Conservation (phyloP, 2,888 invertebrate species). For the Andrena marginata region DNA sequence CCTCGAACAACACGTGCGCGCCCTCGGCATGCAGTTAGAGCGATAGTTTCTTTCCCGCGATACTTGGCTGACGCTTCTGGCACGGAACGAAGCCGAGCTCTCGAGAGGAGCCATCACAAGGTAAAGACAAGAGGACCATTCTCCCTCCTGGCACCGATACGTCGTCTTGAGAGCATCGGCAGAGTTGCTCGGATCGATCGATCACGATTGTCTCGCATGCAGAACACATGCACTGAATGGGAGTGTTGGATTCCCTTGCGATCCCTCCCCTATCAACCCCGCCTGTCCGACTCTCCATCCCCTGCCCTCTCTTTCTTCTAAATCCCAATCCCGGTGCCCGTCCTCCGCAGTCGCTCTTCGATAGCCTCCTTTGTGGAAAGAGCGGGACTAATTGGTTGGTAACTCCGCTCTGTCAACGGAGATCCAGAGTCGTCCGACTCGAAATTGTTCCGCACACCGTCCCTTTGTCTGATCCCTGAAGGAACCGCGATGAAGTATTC, state of each 20-base stretch:
- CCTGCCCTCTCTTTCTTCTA: neutral
- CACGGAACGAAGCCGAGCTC: constrained; percentile 61
- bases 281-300: neutral
- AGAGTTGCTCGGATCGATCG: constrained; percentile 41
- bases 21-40: constrained; percentile 48
- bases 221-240: constrained; percentile 34
- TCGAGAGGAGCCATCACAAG: constrained; percentile 53
- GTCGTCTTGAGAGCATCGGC: constrained; percentile 60
- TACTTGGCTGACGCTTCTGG: constrained; percentile 51
- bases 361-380: neutral
- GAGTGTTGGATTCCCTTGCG: constrained; percentile 6
- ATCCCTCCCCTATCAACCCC: neutral
- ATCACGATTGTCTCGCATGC: constrained; percentile 56
- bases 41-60: constrained; percentile 21
- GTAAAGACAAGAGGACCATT: constrained; percentile 43
- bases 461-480: neutral
- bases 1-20: constrained; percentile 38
- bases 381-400: neutral
- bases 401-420: neutral
- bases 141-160: constrained; percentile 47
- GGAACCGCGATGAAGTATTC: constrained; percentile 4
- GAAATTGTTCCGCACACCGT: neutral
- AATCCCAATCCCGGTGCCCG: neutral
- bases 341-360: constrained; percentile 26
- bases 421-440: neutral